Base-by-base conservation (phyloP, 2,113 vertebrate genomes). In the Otis tarda region DNA sequence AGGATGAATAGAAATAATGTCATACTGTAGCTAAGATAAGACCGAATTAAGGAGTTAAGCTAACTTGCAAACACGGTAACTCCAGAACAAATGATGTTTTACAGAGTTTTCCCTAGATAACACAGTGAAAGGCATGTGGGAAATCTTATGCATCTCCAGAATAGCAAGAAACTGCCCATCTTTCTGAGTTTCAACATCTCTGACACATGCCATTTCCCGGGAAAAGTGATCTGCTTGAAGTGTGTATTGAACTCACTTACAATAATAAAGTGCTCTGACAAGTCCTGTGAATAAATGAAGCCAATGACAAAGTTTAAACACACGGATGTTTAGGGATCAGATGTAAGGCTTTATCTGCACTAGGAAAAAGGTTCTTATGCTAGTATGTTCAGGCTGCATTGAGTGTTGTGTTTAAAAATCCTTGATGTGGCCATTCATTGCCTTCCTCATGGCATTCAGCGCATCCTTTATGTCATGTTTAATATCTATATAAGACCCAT, bases 111-210 rank as follows among this genome's bases (percentile, higher is more conserved):
- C 45, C 33, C 31, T 35, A 52, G 24, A 33, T 63, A 49, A 73
- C 4, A 2, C 18, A 69, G 49, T 22, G 56, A 83, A 93, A 76
- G 23, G 3, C 43, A 57, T 2, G 2, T 0, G 0, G 45, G 35
- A 80, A 67, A 76, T 55, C 67, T 89, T 52, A n/a, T 1, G 1
- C 27, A 33, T 49, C 22, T 71, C 59, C 39, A 50, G 4, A 16
- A 41, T 17, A 53, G 53, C 47, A 91, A 41, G 21, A 20, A 78
- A 39, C 53, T 88, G 53, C 22, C 49, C 30, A 31, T 75, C 64
- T 59, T 81, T n/a, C 52, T 28, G 17, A 63, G 33, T 84, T 95
- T 81, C 69, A 39, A 19, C 33, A 30, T 31, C 73, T 94, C 52
- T 82, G 63, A 50, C 45, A 49, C 3, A 13, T 2, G 13, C 22